phyloP scores from a whole-genome alignment of 2,888 invertebrate genomes.

The Andrena chrysosceles region DNA sequence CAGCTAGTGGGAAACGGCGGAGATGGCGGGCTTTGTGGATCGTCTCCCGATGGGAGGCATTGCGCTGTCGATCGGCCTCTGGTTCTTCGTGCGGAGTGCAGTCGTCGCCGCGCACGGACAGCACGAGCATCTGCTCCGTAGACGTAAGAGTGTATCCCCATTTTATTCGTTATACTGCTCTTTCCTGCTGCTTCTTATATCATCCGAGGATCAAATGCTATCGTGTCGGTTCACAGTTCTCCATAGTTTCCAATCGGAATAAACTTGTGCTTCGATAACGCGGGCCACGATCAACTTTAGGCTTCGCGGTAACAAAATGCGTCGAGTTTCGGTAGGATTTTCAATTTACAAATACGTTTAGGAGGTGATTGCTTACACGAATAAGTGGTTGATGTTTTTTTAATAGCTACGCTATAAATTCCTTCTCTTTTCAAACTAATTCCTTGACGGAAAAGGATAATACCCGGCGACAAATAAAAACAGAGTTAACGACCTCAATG shows the following conservation, averaged over 20 bases:
- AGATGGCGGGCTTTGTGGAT: slow-evolving; percentile 52
- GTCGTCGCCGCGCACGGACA: slow-evolving; percentile 70
- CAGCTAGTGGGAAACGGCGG: slow-evolving; percentile 25
- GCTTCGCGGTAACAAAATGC: no score
- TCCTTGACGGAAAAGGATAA: background rate
- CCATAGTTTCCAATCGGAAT: background rate
- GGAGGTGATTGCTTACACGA: background rate
- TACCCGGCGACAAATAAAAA: background rate
- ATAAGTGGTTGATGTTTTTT: background rate
- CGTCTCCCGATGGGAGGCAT: slow-evolving; percentile 62
- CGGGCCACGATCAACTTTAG: no score
- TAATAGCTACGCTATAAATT: background rate
- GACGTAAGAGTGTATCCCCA: slow-evolving; percentile 64
- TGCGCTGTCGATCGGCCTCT: slow-evolving; percentile 61
- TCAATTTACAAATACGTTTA: no score
- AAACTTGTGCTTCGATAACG: no score
- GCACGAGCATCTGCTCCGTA: slow-evolving; percentile 65
- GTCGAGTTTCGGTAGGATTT: no score
- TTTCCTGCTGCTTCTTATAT: background rate
- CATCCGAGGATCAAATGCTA: background rate
- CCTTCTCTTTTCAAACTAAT: background rate
- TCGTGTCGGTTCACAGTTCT: background rate
- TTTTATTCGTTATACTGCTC: slow-evolving; percentile 4
- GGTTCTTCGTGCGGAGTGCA: slow-evolving; percentile 53
- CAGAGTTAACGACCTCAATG: background rate